Percentiles rank a stretch among this genome's conserved stretches.
Conservation (phyloP, 1,140 invertebrate species). For the Chymomyza costata region DNA sequence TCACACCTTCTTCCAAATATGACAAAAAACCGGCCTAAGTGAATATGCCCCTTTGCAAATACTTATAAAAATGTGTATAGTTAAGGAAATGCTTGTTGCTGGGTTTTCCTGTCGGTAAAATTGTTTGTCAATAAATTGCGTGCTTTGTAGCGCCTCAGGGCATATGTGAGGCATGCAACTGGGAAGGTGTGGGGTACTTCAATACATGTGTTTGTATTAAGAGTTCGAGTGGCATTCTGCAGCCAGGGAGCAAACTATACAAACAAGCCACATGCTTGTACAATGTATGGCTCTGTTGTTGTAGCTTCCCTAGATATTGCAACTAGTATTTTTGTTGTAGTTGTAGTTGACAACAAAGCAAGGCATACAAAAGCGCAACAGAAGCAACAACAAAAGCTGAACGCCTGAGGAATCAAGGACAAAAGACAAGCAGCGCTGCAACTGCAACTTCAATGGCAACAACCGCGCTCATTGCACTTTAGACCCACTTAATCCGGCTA, state of each 20-base stretch:
- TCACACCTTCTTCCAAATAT: too few species aligned
- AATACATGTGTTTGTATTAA: too few species aligned
- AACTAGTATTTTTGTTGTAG: neutral
- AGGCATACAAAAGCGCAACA: slow-evolving; percentile 67
- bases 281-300: slow-evolving; percentile 23
- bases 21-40: too few species aligned
- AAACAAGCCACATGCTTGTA: slow-evolving; percentile 47
- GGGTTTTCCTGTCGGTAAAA: too few species aligned
- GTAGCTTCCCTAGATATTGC: neutral
- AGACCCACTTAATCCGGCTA: slow-evolving; percentile 63
- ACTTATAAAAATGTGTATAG: too few species aligned
- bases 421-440: slow-evolving; percentile 29
- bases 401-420: slow-evolving; percentile 29
- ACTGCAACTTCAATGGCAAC: slow-evolving; percentile 1
- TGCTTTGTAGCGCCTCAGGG: too few species aligned
- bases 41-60: too few species aligned
- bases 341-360: slow-evolving; percentile 36
- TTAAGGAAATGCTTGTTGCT: too few species aligned
- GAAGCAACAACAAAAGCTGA: slow-evolving; percentile 48
- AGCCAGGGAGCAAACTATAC: slow-evolving; percentile 25
- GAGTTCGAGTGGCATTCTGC: slow-evolving; percentile 2
- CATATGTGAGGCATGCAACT: too few species aligned
- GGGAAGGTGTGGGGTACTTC: too few species aligned
- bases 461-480: slow-evolving; percentile 40
- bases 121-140: too few species aligned